phyloP scores from a whole-genome alignment of 2,113 vertebrate genomes.

The Dipodomys ordii region DNA sequence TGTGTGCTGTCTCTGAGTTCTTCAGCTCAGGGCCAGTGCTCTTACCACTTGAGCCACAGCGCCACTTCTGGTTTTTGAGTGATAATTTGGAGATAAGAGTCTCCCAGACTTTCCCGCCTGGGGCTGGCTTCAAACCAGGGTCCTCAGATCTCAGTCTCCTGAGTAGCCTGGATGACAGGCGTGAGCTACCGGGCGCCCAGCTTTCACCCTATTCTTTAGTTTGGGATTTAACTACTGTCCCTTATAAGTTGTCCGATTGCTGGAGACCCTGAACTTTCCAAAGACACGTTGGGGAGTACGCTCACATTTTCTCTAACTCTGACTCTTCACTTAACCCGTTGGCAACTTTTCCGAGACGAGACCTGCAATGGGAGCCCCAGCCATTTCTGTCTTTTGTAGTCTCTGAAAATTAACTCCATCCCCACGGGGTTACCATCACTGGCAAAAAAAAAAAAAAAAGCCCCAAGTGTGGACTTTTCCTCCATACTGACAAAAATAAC shows the following conservation, averaged over 20 bases:
- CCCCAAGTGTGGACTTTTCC: constrained; percentile 75
- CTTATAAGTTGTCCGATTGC: neutral
- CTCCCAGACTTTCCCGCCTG: no score
- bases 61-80: no score
- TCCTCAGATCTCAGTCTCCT: no score
- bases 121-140: neutral
- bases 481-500: constrained; percentile 84
- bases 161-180: no score
- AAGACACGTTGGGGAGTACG: neutral
- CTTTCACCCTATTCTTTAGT: neutral
- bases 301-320: constrained; percentile 52
- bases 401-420: constrained; percentile 81
- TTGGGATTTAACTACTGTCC: neutral
- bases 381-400: constrained; percentile 69
- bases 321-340: constrained; percentile 66
- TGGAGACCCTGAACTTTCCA: neutral
- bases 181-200: no score
- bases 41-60: no score
- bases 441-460: constrained; percentile 56
- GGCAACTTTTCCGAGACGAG: constrained; percentile 59
- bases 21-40: no score
- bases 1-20: no score
- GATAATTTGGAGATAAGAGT: no score
- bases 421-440: constrained; percentile 52
- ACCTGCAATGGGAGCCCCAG: constrained; percentile 45